These are phyloP conservation scores for Margaritifera margaritifera DNA, from an alignment of 2,888 invertebrate genomes.

Conservation along the genomic window DNA sequence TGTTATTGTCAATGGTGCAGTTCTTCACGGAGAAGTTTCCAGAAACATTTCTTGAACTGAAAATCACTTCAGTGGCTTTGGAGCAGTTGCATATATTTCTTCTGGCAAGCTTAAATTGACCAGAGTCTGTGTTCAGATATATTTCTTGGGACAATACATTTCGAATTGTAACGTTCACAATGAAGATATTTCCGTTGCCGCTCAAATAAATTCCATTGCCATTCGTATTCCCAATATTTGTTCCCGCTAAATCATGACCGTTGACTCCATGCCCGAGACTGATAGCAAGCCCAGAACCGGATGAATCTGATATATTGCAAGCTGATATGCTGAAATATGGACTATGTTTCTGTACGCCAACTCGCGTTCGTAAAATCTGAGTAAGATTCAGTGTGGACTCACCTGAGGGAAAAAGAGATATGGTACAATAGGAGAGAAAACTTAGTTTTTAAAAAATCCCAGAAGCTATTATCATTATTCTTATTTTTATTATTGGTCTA, in stretches of 20 bases:
- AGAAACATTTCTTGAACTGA: not conserved
- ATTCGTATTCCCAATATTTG: not conserved
- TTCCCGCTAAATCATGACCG: not conserved
- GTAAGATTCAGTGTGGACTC: not conserved
- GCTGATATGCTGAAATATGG: not conserved
- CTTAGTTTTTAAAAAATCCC: no score
- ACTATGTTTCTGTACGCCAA: not conserved
- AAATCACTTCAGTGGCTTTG: no score
- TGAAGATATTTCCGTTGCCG: not conserved
- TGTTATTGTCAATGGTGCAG: conserved; percentile 1
- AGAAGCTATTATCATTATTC: no score
- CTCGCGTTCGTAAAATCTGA: not conserved
- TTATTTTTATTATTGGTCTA: no score
- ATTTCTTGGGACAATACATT: not conserved
- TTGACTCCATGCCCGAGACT: not conserved
- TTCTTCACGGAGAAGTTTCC: conserved; percentile 9
- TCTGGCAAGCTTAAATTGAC: not conserved
- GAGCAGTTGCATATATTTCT: not conserved
- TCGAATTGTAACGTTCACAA: conserved; percentile 1
- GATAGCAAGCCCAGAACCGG: not conserved
- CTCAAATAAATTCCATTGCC: not conserved
- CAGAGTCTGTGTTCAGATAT: not conserved
- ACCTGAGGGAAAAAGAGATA: not conserved
- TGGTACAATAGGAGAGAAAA: no score
- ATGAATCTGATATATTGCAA: not conserved